phyloP scores from a whole-genome alignment of 2,113 vertebrate species.

The Myrmecophaga tridactyla region DNA sequence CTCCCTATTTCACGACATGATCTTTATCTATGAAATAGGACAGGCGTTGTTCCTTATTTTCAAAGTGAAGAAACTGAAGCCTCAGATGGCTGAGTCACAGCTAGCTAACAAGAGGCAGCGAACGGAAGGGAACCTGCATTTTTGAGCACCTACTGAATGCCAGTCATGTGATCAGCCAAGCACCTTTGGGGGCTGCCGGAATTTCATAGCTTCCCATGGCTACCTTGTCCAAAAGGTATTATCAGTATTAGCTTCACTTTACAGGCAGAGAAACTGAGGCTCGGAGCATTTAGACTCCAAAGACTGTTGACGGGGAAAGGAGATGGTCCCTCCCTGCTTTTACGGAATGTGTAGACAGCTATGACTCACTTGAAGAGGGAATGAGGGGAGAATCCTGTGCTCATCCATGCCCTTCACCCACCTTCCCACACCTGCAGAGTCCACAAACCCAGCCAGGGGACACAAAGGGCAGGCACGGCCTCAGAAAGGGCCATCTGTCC shows the following conservation, averaged over 20 bases:
- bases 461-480: constrained; percentile 9
- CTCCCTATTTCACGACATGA: background rate
- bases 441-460: background rate
- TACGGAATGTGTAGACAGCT: background rate
- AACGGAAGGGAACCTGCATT: background rate
- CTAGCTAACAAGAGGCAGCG: background rate
- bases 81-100: background rate
- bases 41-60: background rate
- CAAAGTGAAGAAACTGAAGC: background rate
- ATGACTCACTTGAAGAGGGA: background rate
- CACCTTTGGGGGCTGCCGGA: too few species aligned
- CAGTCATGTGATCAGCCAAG: too few species aligned
- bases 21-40: background rate
- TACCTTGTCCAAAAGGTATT: background rate
- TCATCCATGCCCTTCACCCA: rapidly evolving
- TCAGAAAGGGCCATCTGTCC: constrained; percentile 58
- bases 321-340: background rate
- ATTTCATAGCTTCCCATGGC: background rate
- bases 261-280: background rate
- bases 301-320: background rate
- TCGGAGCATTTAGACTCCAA: background rate
- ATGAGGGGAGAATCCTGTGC: background rate
- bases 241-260: background rate
- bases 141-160: rapidly evolving
- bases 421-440: rapidly evolving